Evolutionary conservation across 2,888 invertebrate genomes (phyloP).

Genomic region (Mythimna ferrago): DNA sequence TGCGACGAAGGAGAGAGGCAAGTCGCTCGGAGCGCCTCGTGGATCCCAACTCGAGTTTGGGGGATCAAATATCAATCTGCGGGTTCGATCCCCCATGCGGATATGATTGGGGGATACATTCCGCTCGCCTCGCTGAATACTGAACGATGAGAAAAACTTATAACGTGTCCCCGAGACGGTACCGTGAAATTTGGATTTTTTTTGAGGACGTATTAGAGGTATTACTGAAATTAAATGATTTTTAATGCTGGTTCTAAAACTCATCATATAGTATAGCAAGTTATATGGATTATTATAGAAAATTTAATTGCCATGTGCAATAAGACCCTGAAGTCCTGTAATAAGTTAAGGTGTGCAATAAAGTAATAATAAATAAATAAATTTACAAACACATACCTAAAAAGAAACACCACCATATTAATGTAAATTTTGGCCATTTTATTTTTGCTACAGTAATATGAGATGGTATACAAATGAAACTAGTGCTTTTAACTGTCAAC

Average conservation of each 20-base stretch:
- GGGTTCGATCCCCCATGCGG: slow-evolving; percentile 77
- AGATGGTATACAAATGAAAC: no score
- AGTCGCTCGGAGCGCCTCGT: slow-evolving; percentile 47
- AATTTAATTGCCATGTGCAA: no score
- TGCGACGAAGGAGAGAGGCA: slow-evolving; percentile 37
- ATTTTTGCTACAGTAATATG: no score
- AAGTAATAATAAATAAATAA: no score
- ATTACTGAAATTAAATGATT: slow-evolving; percentile 19
- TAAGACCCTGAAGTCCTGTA: no score
- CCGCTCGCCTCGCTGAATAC: slow-evolving; percentile 64
- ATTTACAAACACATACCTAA: no score
- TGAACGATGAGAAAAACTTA: slow-evolving; percentile 71
- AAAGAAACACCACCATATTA: no score
- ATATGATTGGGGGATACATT: slow-evolving; percentile 68
- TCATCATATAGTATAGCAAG: not conserved
- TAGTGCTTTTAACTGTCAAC: no score
- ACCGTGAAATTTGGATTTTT: slow-evolving; percentile 56
- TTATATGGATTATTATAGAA: no score
- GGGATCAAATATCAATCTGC: slow-evolving; percentile 89
- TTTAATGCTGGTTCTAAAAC: not conserved
- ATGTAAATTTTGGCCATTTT: no score
- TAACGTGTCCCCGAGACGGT: slow-evolving; percentile 53
- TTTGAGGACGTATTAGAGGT: slow-evolving; percentile 14
- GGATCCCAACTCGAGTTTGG: slow-evolving; percentile 70
- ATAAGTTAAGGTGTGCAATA: no score